phyloP scores from a whole-genome alignment of 1,140 invertebrate species.

The Drosophila ficusphila region DNA sequence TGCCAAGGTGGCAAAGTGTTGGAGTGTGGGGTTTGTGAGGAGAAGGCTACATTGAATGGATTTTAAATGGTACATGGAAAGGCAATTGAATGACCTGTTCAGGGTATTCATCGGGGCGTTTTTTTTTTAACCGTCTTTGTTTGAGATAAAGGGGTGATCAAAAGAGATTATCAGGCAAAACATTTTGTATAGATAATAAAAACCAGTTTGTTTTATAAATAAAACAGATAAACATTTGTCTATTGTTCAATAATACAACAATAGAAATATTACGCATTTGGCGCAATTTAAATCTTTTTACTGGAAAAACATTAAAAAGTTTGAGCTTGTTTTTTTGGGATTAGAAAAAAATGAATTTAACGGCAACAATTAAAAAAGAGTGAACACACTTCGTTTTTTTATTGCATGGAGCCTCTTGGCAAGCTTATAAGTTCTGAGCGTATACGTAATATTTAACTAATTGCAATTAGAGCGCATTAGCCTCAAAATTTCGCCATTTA shows the following conservation, averaged over 20 bases:
- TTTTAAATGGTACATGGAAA: slow-evolving; percentile 79
- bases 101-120: slow-evolving; percentile 7
- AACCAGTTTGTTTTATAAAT: background rate
- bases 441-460: slow-evolving; percentile 59
- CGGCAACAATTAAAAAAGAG: slow-evolving; percentile 15
- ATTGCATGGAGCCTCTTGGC: background rate
- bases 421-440: slow-evolving; percentile 21
- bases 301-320: no score
- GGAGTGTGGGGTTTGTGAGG: slow-evolving; percentile 48
- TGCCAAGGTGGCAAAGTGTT: slow-evolving; percentile 40
- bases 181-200: background rate
- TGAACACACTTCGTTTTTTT: background rate
- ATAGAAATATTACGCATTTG: no score
- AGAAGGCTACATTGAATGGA: slow-evolving; percentile 63
- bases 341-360: no score
- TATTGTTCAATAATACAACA: no score
- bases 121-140: background rate
- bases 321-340: no score
- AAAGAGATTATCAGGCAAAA: background rate
- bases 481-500: slow-evolving; percentile 40
- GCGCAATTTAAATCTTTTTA: no score
- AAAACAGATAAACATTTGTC: no score
- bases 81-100: slow-evolving; percentile 57
- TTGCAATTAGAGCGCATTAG: slow-evolving; percentile 72
- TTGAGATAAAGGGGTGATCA: background rate